phyloP scores from a whole-genome alignment of 2,888 invertebrate genomes.

The Spisula subtruncata region DNA sequence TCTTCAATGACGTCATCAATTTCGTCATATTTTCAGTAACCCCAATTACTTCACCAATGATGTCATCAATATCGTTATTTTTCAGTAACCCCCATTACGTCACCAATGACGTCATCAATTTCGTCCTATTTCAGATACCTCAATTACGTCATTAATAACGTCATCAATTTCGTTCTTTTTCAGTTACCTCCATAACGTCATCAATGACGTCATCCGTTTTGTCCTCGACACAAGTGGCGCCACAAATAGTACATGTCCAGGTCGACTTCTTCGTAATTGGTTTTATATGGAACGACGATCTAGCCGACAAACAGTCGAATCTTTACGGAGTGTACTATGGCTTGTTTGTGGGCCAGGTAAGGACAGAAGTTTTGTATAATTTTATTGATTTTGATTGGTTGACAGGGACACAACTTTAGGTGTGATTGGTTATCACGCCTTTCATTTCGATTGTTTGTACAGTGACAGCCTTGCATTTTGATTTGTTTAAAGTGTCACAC shows the following conservation, averaged over 20 bases:
- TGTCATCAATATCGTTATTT: no score
- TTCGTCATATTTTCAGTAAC: no score
- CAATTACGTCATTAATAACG: not conserved
- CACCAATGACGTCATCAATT: constrained; percentile 1
- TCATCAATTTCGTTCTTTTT: no score
- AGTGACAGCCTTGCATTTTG: no score
- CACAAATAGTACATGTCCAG: not conserved
- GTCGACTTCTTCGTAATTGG: not conserved
- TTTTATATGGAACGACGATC: not conserved
- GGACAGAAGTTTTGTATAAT: not conserved
- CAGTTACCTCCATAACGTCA: not conserved
- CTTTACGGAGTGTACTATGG: not conserved
- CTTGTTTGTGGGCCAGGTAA: not conserved
- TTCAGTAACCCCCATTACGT: not conserved
- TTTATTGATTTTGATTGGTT: no score
- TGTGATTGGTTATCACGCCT: no score
- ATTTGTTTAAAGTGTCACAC: no score
- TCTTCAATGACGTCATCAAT: not conserved
- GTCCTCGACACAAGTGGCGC: not conserved
- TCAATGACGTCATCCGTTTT: not conserved
- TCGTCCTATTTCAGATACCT: no score
- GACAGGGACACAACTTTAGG: no score
- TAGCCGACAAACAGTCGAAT: not conserved
- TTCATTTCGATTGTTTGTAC: no score
- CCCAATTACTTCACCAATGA: not conserved